Conservation (phyloP, 2,113 vertebrate genomes). For the Oncorhynchus clarkii region DNA sequence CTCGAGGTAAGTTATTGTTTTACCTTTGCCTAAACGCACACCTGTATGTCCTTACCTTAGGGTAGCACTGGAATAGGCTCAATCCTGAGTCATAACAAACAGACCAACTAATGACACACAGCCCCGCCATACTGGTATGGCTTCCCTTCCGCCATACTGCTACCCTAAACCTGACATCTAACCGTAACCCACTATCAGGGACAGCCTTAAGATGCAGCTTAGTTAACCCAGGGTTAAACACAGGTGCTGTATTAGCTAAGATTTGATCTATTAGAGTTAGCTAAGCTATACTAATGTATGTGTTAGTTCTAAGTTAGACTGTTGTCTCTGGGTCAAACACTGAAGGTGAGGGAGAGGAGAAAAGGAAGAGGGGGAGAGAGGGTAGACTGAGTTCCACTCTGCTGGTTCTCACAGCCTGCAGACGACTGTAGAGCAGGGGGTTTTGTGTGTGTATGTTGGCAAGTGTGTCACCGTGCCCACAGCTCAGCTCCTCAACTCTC, state of each 20-base stretch:
- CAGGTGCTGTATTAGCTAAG: too few species aligned
- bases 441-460: conserved; percentile 14
- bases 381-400: conserved; percentile 69
- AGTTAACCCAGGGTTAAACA: too few species aligned
- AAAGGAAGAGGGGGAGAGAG: not conserved
- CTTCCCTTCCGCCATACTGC: conserved; percentile 84
- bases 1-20: too few species aligned
- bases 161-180: not conserved
- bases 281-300: too few species aligned
- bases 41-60: conserved; percentile 78
- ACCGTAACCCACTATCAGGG: not conserved
- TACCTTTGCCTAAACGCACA: not conserved
- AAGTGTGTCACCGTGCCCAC: conserved; percentile 71
- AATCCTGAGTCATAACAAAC: conserved; percentile 94
- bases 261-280: too few species aligned
- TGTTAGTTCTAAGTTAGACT: too few species aligned
- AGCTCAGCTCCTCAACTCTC: too few species aligned
- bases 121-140: conserved; percentile 83
- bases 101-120: conserved; percentile 84
- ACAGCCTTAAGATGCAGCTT: too few species aligned
- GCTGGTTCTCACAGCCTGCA: conserved; percentile 72
- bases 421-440: conserved; percentile 54
- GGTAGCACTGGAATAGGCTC: conserved; percentile 96
- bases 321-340: not conserved
- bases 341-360: conserved; percentile 31